Evolutionary conservation across 2,888 invertebrate species (phyloP).

Genomic region (Poecilus cupreus): DNA sequence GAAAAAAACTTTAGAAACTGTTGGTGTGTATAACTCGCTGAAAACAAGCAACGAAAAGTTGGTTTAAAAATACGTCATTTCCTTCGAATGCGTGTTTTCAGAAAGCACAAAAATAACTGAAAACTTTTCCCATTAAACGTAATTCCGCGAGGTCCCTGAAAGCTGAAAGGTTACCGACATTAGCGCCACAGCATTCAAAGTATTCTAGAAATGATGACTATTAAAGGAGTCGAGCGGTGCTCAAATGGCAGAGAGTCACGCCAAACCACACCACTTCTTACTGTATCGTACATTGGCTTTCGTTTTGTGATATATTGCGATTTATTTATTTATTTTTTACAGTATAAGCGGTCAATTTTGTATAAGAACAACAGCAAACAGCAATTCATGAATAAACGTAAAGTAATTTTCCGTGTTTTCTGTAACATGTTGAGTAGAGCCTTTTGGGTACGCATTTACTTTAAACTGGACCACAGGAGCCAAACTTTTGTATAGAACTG

Average conservation of each 20-base stretch:
- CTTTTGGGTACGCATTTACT: no score
- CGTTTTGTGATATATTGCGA: no score
- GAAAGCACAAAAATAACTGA: constrained; percentile 13
- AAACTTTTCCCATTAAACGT: constrained; percentile 15
- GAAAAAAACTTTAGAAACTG: background rate
- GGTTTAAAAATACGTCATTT: constrained; percentile 23
- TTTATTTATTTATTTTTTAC: no score
- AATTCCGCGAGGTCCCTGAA: background rate
- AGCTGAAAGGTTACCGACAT: constrained; percentile 33
- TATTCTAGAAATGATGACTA: background rate
- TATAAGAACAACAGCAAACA: no score
- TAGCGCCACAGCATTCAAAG: background rate
- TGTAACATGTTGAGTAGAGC: no score
- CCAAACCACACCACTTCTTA: background rate
- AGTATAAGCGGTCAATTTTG: no score
- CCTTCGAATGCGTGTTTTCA: background rate
- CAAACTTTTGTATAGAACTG: no score
- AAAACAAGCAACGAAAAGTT: constrained; percentile 7
- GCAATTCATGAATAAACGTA: no score
- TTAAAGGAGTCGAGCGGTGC: background rate
- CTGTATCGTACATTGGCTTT: background rate
- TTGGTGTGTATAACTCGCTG: background rate
- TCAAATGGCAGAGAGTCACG: background rate
- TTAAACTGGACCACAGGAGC: no score
- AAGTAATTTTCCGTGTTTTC: no score